Evolutionary conservation across 2,797 vertebrate genomes (phyloP), one percentile per base, ranked within the genome.

Genomic region (Cynopterus sphinx): DNA sequence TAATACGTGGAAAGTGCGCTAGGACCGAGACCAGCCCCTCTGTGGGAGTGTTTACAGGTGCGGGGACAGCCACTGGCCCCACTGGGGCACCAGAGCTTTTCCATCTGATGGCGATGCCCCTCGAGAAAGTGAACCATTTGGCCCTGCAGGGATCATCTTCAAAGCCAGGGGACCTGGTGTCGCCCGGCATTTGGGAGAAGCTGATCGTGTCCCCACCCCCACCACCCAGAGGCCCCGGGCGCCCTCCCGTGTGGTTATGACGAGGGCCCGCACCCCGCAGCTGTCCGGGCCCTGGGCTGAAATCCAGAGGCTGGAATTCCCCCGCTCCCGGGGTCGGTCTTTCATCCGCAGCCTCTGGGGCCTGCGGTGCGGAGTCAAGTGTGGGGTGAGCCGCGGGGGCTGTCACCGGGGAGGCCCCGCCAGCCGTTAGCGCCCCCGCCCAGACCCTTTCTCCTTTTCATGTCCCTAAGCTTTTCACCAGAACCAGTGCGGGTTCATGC

Each of bases 271-370:
- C 53, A 51, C 21, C 26, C 3, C 0, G 0, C 96, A 98, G 97
- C 98, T 97, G 97, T 97, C 73, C n/a, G 43, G 21, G 77, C 71
- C 82, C 70, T 21, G 85, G 59, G 86, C 84, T 97, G 94, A 96
- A 96, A 97, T 79, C 91, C 95, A 97, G 97, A 95, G 86, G 82
- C 9, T 94, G 93, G 82, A 87, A 92, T 95, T 78, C 86, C 67
- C 88, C 91, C 63, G 85, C 73, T 90, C 5, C 2, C 81, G 84
- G 33, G 33, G 33, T 33, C 33, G 33, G 33, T 78, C 97, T 98
- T 98, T 98, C 96, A 97, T 97, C 97, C 82, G 6, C 95, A 96
- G 91, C 70, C 95, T 91, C 57, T 0, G 2, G 91, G 96, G 87
- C 68, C 43, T 83, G 78, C 1, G 71, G 86, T 81, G 51, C 59